Conservation (phyloP, 2,113 vertebrate species). For the Myiozetetes cayanensis region DNA sequence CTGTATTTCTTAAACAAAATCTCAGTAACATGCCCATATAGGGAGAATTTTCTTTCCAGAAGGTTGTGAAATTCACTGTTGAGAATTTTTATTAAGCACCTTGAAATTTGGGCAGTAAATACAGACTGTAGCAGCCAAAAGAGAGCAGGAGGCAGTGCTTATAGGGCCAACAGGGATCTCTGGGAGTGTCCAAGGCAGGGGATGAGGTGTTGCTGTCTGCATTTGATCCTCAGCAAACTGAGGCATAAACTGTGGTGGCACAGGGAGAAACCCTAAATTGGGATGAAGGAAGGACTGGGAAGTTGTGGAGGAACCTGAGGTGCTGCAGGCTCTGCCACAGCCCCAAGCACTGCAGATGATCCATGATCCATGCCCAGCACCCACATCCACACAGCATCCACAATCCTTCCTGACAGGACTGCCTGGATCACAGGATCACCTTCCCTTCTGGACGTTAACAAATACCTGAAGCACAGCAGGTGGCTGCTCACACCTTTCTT, state of each 20-base stretch:
- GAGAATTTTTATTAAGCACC: neutral
- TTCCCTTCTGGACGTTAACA: neutral
- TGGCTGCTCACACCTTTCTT: neutral
- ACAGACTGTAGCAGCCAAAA: neutral
- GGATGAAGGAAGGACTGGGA: neutral
- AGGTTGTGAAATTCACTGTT: neutral
- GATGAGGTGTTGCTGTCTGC: neutral
- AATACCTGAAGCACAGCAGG: neutral
- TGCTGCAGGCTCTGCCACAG: neutral
- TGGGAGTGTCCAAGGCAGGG: neutral
- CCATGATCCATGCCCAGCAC: neutral
- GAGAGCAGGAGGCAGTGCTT: neutral
- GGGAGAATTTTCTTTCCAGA: neutral
- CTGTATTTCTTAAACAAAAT: neutral
- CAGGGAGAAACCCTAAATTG: neutral
- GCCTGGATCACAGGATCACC: rapidly evolving
- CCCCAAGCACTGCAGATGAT: neutral
- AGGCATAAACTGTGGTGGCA: neutral
- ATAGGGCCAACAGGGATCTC: neutral
- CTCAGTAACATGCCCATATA: rapidly evolving
- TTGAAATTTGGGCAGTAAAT: neutral
- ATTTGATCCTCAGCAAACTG: neutral
- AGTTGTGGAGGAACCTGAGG: neutral
- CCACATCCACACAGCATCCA: neutral
- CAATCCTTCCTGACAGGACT: rapidly evolving